Conservation (phyloP, 2,113 vertebrate genomes). For the Pedionomus torquatus region DNA sequence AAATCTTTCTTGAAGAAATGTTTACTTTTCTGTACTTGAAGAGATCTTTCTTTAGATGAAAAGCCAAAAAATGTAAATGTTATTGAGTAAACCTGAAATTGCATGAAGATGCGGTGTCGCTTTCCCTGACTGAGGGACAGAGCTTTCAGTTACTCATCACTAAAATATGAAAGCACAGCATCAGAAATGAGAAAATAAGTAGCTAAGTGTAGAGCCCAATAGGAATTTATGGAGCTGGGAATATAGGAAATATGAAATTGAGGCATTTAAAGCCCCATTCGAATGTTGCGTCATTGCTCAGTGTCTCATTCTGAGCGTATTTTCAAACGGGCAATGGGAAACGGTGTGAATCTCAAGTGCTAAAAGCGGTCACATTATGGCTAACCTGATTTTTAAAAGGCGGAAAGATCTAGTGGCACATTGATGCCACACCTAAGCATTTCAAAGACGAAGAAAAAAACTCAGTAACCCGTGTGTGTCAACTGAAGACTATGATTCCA, state of each 20-base stretch:
- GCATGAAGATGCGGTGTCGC: background rate
- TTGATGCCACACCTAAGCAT: background rate
- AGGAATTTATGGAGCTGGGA: constrained; percentile 47
- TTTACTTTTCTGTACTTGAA: constrained; percentile 44
- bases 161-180: constrained; percentile 52
- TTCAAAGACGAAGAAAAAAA: background rate
- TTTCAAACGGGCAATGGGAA: background rate
- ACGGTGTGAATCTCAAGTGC: background rate
- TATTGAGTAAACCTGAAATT: constrained; percentile 9
- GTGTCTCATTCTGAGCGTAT: constrained; percentile 16
- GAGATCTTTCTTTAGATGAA: constrained; percentile 26
- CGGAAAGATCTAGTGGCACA: background rate
- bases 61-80: constrained; percentile 38
- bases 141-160: constrained; percentile 31
- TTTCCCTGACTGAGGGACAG: constrained; percentile 25
- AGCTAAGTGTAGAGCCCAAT: constrained; percentile 6
- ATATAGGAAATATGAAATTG: constrained; percentile 41
- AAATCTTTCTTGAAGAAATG: constrained; percentile 47
- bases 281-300: background rate
- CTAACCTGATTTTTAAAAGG: constrained; percentile 13
- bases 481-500: background rate
- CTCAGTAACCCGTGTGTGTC: background rate
- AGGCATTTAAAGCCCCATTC: background rate
- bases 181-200: constrained; percentile 38
- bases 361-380: background rate